phyloP scores from a whole-genome alignment of 2,797 vertebrate species.

The Ctenopoma kingsleyae region DNA sequence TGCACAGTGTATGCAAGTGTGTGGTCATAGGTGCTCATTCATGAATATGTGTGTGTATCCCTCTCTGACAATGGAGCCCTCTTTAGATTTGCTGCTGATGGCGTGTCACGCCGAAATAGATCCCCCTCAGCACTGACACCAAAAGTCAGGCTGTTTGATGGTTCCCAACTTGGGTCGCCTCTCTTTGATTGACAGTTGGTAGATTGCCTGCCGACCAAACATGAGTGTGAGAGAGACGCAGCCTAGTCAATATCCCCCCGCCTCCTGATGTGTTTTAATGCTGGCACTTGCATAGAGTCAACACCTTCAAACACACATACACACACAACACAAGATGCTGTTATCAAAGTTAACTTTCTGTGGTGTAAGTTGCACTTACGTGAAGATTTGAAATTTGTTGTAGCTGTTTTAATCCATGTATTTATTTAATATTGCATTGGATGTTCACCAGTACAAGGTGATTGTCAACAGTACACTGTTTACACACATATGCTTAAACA shows the following conservation, averaged over 20 bases:
- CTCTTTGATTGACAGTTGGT: slow-evolving; percentile 80
- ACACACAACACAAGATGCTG: neutral
- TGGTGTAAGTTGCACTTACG: slow-evolving; percentile 12
- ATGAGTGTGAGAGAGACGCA: slow-evolving; percentile 73
- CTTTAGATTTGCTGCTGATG: slow-evolving; percentile 80
- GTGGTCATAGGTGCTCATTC: slow-evolving; percentile 51
- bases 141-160: slow-evolving; percentile 79
- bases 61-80: slow-evolving; percentile 72
- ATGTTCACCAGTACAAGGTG: neutral
- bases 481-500: neutral
- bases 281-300: slow-evolving; percentile 69
- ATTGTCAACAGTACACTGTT: neutral
- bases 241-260: slow-evolving; percentile 74
- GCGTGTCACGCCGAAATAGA: slow-evolving; percentile 82
- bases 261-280: slow-evolving; percentile 73
- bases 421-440: slow-evolving; percentile 7
- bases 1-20: slow-evolving; percentile 40
- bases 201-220: slow-evolving; percentile 85
- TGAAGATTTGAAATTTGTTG: slow-evolving; percentile 18
- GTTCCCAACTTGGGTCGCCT: slow-evolving; percentile 81
- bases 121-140: slow-evolving; percentile 83
- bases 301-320: slow-evolving; percentile 41
- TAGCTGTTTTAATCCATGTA: slow-evolving; percentile 1
- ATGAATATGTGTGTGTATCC: slow-evolving; percentile 76
- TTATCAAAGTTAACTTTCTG: slow-evolving; percentile 61